Base-by-base conservation (phyloP, 2,888 invertebrate species). In the Xanthorhoe spadicearia region DNA sequence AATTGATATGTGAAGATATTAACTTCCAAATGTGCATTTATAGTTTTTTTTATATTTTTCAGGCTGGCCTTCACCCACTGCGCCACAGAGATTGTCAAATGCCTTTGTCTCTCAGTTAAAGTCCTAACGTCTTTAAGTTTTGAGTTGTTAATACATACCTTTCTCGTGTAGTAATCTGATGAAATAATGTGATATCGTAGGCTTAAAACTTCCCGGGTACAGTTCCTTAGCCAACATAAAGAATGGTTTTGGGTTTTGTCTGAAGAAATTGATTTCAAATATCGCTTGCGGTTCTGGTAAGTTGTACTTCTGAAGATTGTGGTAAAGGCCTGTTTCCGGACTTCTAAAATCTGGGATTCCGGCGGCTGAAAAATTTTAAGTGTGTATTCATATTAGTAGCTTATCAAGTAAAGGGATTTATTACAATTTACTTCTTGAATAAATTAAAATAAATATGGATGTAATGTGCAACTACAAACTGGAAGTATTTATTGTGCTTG, bases 281-380 rank as follows among this genome's bases (percentile, higher is more conserved):
- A 99, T 97, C 0, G 98, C 97, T 83, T 97, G 96, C 0, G 99
- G 98, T 89, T 97, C 95, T 0, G 98, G 98, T 51, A 99, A 92
- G 74, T 98, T 95, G 86, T 98, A 99, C 83, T 98, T 97, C 76
- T 96, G 95, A 53, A 99, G 92, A 85, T 99, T 98, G 84, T 97
- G 95, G 84, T 99, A 99, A 0, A 99, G 93, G 0, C 99, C 99
- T 61, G 97, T 97, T 32, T 96, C 97, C 0, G 98, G 98, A 18
- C 98, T 97, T 19, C 99, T 95, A 85, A 99, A 99, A 85, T 99
- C 99, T 18, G 99, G 99, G 75, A 99, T 99, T 43, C 99, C 99
- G 62, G 98, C 98, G 79, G 98, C 97, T 97, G 84, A 65, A 94
- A 88, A 60, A 28, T 48, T 23, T 2, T 46, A 55, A 19, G 3